These are phyloP conservation scores for Lasioglossum vierecki DNA, from an alignment of 2,888 invertebrate species.

Conservation along the genomic window DNA sequence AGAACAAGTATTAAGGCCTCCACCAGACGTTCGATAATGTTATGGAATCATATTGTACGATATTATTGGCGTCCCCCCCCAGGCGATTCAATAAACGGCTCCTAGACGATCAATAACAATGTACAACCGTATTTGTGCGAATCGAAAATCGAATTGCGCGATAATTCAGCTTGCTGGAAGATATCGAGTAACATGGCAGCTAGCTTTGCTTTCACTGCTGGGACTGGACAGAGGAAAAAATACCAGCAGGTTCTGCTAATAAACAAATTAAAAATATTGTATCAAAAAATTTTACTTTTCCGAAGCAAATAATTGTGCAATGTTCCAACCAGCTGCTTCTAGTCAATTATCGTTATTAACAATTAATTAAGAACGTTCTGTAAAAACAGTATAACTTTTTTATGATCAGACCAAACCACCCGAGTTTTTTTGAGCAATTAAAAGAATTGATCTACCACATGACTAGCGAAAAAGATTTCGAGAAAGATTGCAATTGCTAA, in stretches of 20 bases:
- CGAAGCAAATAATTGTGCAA: too few species aligned
- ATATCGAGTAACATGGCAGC: neutral
- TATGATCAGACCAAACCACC: too few species aligned
- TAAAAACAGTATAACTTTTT: too few species aligned
- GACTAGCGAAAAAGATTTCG: too few species aligned
- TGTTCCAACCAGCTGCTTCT: too few species aligned
- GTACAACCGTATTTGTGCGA: neutral
- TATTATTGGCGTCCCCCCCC: neutral
- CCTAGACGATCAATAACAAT: neutral
- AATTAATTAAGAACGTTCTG: too few species aligned
- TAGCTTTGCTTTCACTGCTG: neutral
- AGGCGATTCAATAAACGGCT: neutral
- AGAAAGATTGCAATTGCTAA: too few species aligned
- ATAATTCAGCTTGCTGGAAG: neutral
- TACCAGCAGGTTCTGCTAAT: neutral
- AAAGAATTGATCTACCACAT: too few species aligned
- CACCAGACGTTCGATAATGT: neutral
- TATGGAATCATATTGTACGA: conserved; percentile 3
- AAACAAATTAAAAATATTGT: neutral
- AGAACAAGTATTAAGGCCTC: conserved; percentile 1
- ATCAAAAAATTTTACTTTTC: neutral
- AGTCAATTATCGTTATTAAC: too few species aligned
- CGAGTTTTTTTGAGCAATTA: too few species aligned
- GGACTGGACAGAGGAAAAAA: neutral
- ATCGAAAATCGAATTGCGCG: neutral